phyloP scores from a whole-genome alignment of 2,888 invertebrate species.

The Catocala nupta region DNA sequence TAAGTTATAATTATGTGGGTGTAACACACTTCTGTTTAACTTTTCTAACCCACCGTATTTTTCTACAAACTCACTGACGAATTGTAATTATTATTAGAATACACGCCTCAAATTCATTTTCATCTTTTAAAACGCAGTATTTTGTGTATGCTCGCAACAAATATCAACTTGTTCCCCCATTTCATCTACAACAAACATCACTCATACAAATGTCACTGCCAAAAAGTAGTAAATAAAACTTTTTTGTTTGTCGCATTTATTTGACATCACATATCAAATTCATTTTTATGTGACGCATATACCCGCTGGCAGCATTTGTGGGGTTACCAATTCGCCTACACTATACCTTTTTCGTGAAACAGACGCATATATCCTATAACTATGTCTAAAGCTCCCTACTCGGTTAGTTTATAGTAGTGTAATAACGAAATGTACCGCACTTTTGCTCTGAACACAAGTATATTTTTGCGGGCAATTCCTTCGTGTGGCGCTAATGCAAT shows the following conservation, averaged over 20 bases:
- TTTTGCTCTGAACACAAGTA: constrained; percentile 13
- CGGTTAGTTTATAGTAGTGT: constrained; percentile 39
- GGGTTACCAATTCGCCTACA: constrained; percentile 45
- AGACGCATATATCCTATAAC: constrained; percentile 15
- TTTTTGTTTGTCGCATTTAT: constrained; percentile 44
- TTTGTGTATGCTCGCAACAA: not conserved
- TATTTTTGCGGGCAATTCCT: constrained; percentile 21
- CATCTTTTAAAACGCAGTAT: not conserved
- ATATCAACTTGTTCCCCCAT: constrained; percentile 3
- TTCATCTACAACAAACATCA: constrained; percentile 5
- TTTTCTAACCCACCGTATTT: too few species aligned
- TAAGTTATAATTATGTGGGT: too few species aligned
- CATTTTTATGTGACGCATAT: constrained; percentile 53
- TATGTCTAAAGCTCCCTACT: constrained; percentile 8
- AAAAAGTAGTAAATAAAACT: constrained; percentile 37
- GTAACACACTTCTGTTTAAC: too few species aligned
- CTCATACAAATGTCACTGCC: constrained; percentile 18
- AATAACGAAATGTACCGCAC: constrained; percentile 34
- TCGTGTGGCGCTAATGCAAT: constrained; percentile 16
- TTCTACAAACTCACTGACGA: too few species aligned
- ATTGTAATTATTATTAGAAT: not conserved
- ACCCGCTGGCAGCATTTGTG: constrained; percentile 40
- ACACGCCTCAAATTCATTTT: not conserved
- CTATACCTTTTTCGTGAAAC: constrained; percentile 35
- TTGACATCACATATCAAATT: constrained; percentile 46